A percentile compares a stretch with the other conserved stretches of the same genome.
phyloP scores from a whole-genome alignment of 1,140 invertebrate species.

The Protaetia brevitarsis region DNA sequence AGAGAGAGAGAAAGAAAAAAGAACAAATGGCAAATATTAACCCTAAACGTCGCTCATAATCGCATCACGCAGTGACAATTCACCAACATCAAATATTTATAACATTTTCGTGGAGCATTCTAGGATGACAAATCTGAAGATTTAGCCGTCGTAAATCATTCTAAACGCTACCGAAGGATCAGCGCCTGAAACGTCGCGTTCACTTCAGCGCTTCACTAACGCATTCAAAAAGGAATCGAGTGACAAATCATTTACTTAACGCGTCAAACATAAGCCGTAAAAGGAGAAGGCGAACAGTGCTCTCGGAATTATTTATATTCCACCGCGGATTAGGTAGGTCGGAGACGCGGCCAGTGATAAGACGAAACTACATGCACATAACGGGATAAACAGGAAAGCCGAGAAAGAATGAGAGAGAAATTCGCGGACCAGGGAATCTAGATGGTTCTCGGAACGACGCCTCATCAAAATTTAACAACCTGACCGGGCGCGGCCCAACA shows the following conservation, averaged over 20 bases:
- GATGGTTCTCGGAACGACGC: background rate
- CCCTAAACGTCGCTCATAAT: too few species aligned
- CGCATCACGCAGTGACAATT: background rate
- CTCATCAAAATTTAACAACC: conserved; percentile 17
- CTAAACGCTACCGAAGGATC: too few species aligned
- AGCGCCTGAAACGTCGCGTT: background rate
- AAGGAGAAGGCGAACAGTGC: background rate
- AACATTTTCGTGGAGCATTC: background rate
- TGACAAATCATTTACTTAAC: conserved; percentile 17
- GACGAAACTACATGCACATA: conserved; percentile 12
- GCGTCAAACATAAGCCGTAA: conserved; percentile 7
- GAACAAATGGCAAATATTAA: too few species aligned
- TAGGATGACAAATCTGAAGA: conserved; percentile 3
- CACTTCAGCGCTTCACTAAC: too few species aligned
- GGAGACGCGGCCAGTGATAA: background rate
- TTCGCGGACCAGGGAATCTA: background rate
- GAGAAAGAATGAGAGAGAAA: background rate
- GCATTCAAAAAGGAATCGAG: conserved; percentile 11
- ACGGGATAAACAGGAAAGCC: background rate
- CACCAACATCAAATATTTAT: background rate
- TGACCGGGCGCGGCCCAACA: background rate
- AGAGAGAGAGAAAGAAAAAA: too few species aligned
- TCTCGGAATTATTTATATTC: conserved; percentile 9
- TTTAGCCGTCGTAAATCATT: conserved; percentile 8
- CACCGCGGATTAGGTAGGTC: background rate